phyloP scores from a whole-genome alignment of 2,797 vertebrate genomes.

The Hybognathus amarus region DNA sequence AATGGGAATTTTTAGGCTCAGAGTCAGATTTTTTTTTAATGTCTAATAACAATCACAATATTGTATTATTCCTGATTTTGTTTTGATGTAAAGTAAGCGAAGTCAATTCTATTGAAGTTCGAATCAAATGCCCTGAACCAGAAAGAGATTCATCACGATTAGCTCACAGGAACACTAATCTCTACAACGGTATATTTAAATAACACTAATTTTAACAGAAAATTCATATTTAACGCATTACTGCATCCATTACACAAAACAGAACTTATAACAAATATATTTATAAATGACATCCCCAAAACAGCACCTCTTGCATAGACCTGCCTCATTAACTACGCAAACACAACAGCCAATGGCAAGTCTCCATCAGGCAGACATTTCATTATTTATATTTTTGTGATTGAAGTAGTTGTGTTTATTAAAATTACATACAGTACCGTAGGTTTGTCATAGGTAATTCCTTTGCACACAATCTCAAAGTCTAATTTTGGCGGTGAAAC shows the following conservation, averaged over 20 bases:
- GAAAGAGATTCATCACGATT: background rate
- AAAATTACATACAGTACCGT: too few relatives aligned
- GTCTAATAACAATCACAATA: background rate
- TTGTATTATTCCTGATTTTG: background rate
- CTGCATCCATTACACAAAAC: background rate
- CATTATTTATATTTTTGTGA: background rate
- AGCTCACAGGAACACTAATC: background rate
- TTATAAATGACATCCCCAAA: background rate
- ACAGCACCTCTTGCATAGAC: background rate
- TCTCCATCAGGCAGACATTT: background rate
- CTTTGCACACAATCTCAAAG: too few relatives aligned
- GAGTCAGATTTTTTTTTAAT: background rate
- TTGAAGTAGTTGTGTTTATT: background rate
- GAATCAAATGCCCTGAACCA: rapidly evolving
- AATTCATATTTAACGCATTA: background rate
- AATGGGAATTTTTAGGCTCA: background rate
- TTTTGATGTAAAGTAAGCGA: background rate
- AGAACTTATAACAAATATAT: background rate
- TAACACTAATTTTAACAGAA: background rate
- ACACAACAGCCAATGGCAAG: background rate
- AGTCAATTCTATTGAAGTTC: rapidly evolving
- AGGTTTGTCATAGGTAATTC: background rate
- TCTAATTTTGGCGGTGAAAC: background rate
- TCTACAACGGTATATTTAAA: background rate
- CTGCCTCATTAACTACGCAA: background rate